A percentile compares a stretch with the other conserved stretches of the same genome.
phyloP scores from a whole-genome alignment of 2,888 invertebrate genomes.

The Fabriciana adippe region DNA sequence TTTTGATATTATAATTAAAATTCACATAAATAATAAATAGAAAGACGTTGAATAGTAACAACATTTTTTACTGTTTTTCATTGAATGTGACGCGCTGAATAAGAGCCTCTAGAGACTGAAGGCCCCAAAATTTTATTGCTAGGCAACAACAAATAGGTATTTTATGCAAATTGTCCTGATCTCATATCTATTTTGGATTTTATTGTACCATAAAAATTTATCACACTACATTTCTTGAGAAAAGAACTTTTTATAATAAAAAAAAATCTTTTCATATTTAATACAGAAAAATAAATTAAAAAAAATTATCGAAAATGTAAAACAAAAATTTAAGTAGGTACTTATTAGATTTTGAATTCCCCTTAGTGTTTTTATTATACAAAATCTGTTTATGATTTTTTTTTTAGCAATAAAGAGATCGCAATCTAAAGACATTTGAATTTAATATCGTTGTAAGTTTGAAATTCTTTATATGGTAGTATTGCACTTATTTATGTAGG shows the following conservation, averaged over 20 bases:
- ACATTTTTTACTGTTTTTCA: too few species aligned
- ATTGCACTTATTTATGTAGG: too few species aligned
- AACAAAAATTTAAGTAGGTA: neutral
- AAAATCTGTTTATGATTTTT: too few species aligned
- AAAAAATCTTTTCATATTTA: neutral
- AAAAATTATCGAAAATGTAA: neutral
- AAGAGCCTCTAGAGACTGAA: neutral
- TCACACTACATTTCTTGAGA: too few species aligned
- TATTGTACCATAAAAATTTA: neutral
- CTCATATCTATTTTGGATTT: slow-evolving; percentile 11
- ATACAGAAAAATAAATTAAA: neutral
- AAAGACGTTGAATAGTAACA: too few species aligned
- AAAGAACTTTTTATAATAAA: too few species aligned
- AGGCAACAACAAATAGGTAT: slow-evolving; percentile 10
- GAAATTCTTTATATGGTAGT: neutral
- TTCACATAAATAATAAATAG: too few species aligned
- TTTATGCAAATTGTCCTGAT: slow-evolving; percentile 17
- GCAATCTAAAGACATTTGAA: neutral
- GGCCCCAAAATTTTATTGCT: slow-evolving; percentile 1
- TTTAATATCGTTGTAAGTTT: slow-evolving; percentile 3
- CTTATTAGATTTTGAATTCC: neutral
- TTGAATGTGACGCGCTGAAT: neutral
- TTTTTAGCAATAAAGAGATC: neutral
- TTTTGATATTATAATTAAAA: too few species aligned
- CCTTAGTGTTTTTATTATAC: too few species aligned